A percentile compares a stretch with the other conserved stretches of the same genome.
These are phyloP conservation scores for Mormyrops attenuatus DNA, from an alignment of 2,797 vertebrate genomes.

Conservation along the genomic window DNA sequence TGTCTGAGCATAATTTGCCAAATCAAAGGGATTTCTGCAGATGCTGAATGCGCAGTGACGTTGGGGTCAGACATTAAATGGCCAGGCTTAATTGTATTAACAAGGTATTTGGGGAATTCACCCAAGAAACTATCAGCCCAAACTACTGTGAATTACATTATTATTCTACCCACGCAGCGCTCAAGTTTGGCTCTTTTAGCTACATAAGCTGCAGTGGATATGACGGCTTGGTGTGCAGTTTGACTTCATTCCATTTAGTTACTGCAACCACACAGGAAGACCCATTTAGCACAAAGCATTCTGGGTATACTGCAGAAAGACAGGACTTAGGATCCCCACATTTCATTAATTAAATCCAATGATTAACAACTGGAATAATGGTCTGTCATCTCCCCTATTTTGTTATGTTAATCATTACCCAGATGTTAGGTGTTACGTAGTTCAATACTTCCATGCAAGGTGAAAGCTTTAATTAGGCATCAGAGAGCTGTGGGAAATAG, in stretches of 20 bases:
- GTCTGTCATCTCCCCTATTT: not conserved
- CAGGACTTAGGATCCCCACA: not conserved
- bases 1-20: not conserved
- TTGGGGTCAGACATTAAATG: not conserved
- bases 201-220: not conserved
- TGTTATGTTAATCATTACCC: not conserved
- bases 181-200: not conserved
- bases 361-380: not conserved
- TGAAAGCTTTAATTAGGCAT: not conserved
- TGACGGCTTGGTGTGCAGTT: not conserved
- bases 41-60: not conserved
- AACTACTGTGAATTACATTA: not conserved
- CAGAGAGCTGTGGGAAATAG: not conserved
- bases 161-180: not conserved
- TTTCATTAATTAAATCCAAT: not conserved
- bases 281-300: not conserved
- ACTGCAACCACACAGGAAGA: not conserved
- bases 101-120: not conserved
- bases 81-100: not conserved
- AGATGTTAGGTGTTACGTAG: not conserved
- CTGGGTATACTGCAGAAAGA: not conserved
- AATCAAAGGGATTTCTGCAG: not conserved
- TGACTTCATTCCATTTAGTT: not conserved
- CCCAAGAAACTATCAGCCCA: not conserved
- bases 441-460: not conserved